These are phyloP conservation scores for Carcharodon carcharias DNA, from an alignment of 2,797 vertebrate genomes.

Conservation along the genomic window DNA sequence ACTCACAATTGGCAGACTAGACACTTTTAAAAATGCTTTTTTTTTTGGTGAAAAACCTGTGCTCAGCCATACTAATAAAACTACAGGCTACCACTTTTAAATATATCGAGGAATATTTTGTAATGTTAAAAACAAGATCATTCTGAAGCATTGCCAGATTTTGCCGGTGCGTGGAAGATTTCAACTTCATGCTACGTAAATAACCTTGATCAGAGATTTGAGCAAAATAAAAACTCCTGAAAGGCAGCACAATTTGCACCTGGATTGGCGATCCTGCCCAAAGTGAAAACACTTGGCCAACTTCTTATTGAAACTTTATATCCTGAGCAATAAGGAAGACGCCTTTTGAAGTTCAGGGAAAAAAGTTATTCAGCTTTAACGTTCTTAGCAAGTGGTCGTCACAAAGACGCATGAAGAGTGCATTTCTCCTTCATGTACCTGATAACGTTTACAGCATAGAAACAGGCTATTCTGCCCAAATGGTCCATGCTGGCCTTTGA, in stretches of 20 bases:
- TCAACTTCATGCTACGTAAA: not conserved
- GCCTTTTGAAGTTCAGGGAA: not conserved
- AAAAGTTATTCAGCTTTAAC: not conserved
- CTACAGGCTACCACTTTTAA: not conserved
- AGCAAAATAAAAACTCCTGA: not conserved
- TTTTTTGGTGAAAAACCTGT: not conserved
- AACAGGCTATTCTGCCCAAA: not conserved
- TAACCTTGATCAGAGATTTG: not conserved
- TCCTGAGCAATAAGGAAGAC: not conserved
- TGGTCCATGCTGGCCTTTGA: not conserved
- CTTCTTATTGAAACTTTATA: not conserved
- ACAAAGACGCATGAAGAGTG: not conserved
- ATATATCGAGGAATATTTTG: not conserved
- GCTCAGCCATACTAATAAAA: not conserved
- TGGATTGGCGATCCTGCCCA: not conserved
- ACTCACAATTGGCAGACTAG: not conserved
- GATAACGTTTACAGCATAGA: not conserved
- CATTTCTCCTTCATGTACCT: not conserved
- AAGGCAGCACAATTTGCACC: not conserved
- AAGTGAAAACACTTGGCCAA: not conserved
- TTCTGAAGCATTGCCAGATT: not conserved
- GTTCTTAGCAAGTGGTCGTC: not conserved
- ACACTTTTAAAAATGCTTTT: not conserved
- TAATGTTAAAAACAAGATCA: not conserved
- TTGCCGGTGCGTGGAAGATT: not conserved